A percentile compares a stretch with the other conserved stretches of the same genome.
phyloP scores from a whole-genome alignment of 2,113 vertebrate genomes.

The Tachysurus fulvidraco region DNA sequence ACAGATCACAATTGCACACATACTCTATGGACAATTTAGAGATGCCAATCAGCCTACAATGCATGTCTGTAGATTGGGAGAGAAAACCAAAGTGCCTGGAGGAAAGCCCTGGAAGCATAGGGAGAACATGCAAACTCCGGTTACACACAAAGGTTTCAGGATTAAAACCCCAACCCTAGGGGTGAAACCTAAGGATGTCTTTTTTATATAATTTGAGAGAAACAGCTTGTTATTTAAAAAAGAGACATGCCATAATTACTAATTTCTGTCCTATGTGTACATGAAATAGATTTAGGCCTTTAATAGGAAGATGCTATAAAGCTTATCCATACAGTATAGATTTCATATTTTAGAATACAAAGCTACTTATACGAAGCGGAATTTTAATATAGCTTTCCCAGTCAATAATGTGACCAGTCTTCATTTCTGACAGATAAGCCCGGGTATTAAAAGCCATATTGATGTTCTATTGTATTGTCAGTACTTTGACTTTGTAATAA shows the following conservation, averaged over 20 bases:
- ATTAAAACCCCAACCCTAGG: too few relatives aligned
- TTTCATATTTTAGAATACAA: neutral
- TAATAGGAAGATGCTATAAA: neutral
- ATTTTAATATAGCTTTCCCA: neutral
- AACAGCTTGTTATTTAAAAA: neutral
- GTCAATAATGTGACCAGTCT: neutral
- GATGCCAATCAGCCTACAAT: too few relatives aligned
- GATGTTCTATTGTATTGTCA: neutral
- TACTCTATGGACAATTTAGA: too few relatives aligned
- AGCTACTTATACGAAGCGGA: neutral
- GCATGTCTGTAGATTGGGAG: too few relatives aligned
- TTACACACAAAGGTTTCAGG: neutral
- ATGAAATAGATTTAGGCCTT: neutral
- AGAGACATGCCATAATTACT: neutral
- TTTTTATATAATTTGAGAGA: neutral
- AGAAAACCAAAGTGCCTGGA: too few relatives aligned
- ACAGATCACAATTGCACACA: too few relatives aligned
- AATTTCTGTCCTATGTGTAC: neutral
- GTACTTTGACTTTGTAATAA: slow-evolving; percentile 27
- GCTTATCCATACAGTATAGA: neutral
- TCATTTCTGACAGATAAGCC: neutral
- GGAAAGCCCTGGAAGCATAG: too few relatives aligned
- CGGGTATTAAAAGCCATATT: neutral
- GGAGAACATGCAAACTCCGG: too few relatives aligned
- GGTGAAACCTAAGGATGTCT: too few relatives aligned